phyloP scores from a whole-genome alignment of 2,888 invertebrate genomes.

The Pristionchus japonicus region DNA sequence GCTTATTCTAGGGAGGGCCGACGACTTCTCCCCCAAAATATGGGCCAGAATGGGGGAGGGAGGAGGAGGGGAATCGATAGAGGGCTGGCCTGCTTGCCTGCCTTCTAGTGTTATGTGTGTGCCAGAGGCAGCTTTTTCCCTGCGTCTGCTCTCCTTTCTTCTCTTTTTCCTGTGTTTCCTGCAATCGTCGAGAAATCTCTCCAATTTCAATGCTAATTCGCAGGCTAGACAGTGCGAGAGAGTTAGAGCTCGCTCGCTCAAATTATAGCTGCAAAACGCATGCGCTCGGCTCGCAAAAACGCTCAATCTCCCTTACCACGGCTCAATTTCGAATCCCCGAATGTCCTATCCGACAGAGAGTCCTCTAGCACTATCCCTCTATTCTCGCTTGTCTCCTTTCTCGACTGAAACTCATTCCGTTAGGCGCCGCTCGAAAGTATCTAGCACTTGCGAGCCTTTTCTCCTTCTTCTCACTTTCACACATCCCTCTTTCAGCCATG shows the following conservation, averaged over 20 bases:
- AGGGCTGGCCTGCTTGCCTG: not conserved
- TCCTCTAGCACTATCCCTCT: too few relatives aligned
- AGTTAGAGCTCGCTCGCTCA: too few relatives aligned
- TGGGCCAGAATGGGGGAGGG: too few relatives aligned
- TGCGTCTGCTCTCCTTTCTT: not conserved
- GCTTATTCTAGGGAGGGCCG: constrained; percentile 4
- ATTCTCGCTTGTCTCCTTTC: too few relatives aligned
- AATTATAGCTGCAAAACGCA: too few relatives aligned
- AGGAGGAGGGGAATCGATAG: constrained; percentile 33
- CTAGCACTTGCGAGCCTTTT: not conserved
- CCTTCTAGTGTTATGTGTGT: constrained; percentile 17
- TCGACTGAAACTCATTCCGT: too few relatives aligned
- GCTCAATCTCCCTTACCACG: too few relatives aligned
- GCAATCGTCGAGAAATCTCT: too few relatives aligned
- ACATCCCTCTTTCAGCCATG: constrained; percentile 28
- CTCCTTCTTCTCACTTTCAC: constrained; percentile 1
- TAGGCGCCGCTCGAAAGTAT: not conserved
- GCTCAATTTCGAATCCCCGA: not conserved
- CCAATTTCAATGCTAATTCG: too few relatives aligned
- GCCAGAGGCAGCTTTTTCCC: not conserved
- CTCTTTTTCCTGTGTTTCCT: not conserved
- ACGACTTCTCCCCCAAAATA: not conserved
- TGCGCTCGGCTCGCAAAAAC: not conserved
- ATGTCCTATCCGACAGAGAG: too few relatives aligned
- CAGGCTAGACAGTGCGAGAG: too few relatives aligned